Conservation (phyloP, 2,797 vertebrate species). For the Rhinoraja longicauda region DNA sequence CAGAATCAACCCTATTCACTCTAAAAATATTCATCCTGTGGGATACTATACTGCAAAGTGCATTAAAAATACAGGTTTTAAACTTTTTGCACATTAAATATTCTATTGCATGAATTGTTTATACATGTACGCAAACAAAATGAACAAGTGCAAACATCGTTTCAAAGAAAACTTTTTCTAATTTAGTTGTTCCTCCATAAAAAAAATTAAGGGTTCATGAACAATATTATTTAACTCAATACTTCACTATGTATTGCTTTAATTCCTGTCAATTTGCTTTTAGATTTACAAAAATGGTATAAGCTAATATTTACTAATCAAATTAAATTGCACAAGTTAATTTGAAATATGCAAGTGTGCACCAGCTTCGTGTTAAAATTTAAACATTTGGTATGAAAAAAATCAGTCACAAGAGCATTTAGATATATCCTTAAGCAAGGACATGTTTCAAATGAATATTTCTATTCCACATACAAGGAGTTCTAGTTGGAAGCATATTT, state of each 20-base stretch:
- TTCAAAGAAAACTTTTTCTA: slow-evolving; percentile 1
- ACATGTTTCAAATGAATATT: background rate
- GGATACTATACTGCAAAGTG: background rate
- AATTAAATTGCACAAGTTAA: background rate
- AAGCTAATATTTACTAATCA: background rate
- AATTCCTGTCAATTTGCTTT: background rate
- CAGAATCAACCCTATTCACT: background rate
- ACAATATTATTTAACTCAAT: background rate
- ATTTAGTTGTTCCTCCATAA: background rate
- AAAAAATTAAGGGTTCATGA: background rate
- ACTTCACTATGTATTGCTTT: background rate
- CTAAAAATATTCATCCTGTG: background rate
- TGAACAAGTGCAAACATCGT: background rate
- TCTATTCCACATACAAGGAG: background rate
- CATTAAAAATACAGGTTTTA: background rate
- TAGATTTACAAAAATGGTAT: background rate
- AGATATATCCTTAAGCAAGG: background rate
- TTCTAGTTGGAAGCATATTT: background rate
- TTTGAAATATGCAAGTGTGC: background rate
- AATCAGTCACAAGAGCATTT: background rate
- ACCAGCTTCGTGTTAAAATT: background rate
- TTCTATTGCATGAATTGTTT: background rate
- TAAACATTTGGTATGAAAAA: slow-evolving; percentile 9
- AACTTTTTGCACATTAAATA: background rate
- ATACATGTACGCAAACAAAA: slow-evolving; percentile 17